Base-by-base conservation (phyloP, 2,888 invertebrate genomes). In the Acleris sparsana region DNA sequence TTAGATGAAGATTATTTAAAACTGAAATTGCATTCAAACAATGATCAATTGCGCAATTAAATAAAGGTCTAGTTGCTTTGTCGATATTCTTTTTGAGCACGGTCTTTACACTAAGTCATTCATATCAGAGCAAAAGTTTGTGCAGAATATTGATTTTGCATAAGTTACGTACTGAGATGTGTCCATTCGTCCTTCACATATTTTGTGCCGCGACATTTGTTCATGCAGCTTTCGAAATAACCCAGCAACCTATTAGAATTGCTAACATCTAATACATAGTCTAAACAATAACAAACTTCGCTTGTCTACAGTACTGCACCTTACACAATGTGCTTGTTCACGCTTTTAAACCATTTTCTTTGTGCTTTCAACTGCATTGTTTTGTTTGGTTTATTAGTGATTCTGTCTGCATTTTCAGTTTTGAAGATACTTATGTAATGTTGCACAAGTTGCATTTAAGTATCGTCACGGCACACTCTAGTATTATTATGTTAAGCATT, bases 241-340 rank as follows among this genome's bases (percentile, higher is more conserved):
- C 17, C 29, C 51, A 29, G 61, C 48, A 25, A 29, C 56, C 46
- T 65, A 44, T 63, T 43, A 52, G 52, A 63, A 52, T 62, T 66
- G 56, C 17, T 57, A 62, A 66, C 66, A 66, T 62, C 66, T 66
- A 66, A 66, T 62, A 48, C 46, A 39, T 18, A 66, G 66, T 62
- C 66, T 62, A 66, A 66, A 66, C 66, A 66, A 66, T 66, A 66
- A 66, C 57, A 62, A 66, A 57, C 66, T 57, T 71, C 72, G 70
- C 7, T 17, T 46, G 46, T 17, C 17, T 46, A 73, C 72, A 60
- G 71, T 46, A 73, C 72, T 61, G 71, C 78, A 75, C 76, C 76
- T 76, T 75, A 76, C 67, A 72, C 73, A 66, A 68, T 55, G 61
- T 68, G 74, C 76, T 80, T 74, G 72, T 80, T 76, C 74, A 77